Base-by-base conservation (phyloP, 1,140 invertebrate genomes). In the Neuroterus valhalla region DNA sequence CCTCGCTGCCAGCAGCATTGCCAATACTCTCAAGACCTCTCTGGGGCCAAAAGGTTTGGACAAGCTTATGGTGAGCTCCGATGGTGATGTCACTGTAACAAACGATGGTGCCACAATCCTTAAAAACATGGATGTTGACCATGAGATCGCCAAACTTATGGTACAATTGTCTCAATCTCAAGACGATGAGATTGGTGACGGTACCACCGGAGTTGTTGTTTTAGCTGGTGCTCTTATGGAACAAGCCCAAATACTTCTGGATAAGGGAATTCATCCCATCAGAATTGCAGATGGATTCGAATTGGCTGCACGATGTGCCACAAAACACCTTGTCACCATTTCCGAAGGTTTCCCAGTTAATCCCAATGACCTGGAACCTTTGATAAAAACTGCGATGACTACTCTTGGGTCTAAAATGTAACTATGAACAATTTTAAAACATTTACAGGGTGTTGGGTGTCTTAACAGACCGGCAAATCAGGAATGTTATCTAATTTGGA, bases 91-190 rank as follows among this genome's bases (percentile, higher is more conserved):
- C 0, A 99, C 97, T 0, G 96, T 99, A 8, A 99, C 98, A 23
- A 99, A 99, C 89, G 99, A 99, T 91, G 99, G 98, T 23, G 98
- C 98, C n/a, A 99, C 99, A 1, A 99, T 99, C 81, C 91, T 99
- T 70, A 98, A 99, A 88, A 93, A 97, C 87, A 99, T 99, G 99
- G 98, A 99, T 91, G 97, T 99, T 14, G 97, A 99, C 19, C 98
- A 99, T 90, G 96, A 99, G 92, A 98, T 99, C 84, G 98, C 97
- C 31, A 99, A 99, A 86, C 90, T 99, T 4, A 96, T 99, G 94
- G 98, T 99, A 15, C 97, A 99, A 86, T 90, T 99, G 52, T 98
- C 97, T 14, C 98, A 99, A 88, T 99, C 98, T 72, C 98, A 99
- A 89, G 99, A 99, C 91, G 98, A 99, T 91, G 99, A 99, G 92